phyloP scores from a whole-genome alignment of 2,888 invertebrate genomes.

The Clepsis dumicolana region DNA sequence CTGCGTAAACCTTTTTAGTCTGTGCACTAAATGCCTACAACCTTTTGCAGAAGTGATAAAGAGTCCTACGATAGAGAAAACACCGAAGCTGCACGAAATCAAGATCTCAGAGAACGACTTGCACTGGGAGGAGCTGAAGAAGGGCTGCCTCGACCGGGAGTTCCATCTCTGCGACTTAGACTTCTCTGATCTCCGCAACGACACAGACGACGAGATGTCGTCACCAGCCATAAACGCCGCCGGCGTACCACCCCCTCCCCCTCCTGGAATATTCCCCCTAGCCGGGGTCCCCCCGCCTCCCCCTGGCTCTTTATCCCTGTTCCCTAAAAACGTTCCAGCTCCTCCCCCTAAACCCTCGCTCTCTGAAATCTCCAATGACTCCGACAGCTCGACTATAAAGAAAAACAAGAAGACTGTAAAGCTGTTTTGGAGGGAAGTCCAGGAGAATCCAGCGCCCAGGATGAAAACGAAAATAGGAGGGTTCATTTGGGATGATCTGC shows the following conservation, averaged over 20 bases:
- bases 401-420: constrained; percentile 99
- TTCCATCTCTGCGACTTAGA: constrained; percentile 97
- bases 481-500: constrained; percentile 97
- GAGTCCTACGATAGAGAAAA: constrained; percentile 89
- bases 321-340: constrained; percentile 75
- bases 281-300: constrained; percentile 80
- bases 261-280: constrained; percentile 88
- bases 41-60: constrained; percentile 88
- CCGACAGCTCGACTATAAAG: constrained; percentile 86
- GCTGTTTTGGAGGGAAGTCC: constrained; percentile 98
- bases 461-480: constrained; percentile 87
- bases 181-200: constrained; percentile 96
- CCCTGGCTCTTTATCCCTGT: constrained; percentile 79
- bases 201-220: constrained; percentile 94
- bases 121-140: constrained; percentile 96
- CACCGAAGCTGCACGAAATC: constrained; percentile 88
- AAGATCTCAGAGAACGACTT: constrained; percentile 97
- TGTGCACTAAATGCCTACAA: no score
- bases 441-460: constrained; percentile 89
- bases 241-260: constrained; percentile 93
- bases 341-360: constrained; percentile 68
- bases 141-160: constrained; percentile 90
- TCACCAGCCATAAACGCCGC: constrained; percentile 88
- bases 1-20: no score
- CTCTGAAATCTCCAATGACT: constrained; percentile 72